Conservation (phyloP, 1,140 invertebrate species). For the Amyelois transitella region DNA sequence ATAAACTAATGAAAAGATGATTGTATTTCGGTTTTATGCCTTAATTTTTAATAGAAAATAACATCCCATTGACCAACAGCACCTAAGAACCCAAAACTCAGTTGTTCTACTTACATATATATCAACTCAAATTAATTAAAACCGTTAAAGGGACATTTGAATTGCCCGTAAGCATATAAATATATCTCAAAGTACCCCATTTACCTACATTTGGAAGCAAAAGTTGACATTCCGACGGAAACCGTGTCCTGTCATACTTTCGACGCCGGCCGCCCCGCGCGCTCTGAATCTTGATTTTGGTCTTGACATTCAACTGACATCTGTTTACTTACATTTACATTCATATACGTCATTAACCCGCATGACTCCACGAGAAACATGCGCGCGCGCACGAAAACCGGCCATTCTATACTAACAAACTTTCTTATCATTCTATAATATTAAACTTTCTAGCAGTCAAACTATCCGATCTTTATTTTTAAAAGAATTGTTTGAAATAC, state of each 20-base stretch:
- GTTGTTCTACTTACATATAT: too few relatives aligned
- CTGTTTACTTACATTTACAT: not conserved
- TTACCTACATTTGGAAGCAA: not conserved
- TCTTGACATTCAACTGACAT: constrained; percentile 2
- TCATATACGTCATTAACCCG: constrained; percentile 17
- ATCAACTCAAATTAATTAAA: not conserved
- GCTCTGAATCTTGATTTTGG: constrained; percentile 17
- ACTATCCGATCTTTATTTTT: not conserved
- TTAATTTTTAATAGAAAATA: too few relatives aligned
- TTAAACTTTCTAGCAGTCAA: not conserved
- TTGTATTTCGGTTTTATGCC: too few relatives aligned
- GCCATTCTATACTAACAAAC: not conserved
- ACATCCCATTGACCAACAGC: too few relatives aligned
- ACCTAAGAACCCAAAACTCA: too few relatives aligned
- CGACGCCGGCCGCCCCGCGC: constrained; percentile 5
- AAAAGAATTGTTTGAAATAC: too few relatives aligned
- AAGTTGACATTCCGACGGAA: not conserved
- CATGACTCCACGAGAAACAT: constrained; percentile 10
- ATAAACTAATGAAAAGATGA: too few relatives aligned
- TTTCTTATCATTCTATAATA: not conserved
- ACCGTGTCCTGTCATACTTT: constrained; percentile 19
- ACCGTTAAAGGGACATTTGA: not conserved
- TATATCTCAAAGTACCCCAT: not conserved
- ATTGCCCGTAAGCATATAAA: not conserved
- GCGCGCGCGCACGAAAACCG: not conserved